These are phyloP conservation scores for Epizoanthus illoricatus DNA, from an alignment of 92 coral and sea anemone genomes.

Conservation along the genomic window DNA sequence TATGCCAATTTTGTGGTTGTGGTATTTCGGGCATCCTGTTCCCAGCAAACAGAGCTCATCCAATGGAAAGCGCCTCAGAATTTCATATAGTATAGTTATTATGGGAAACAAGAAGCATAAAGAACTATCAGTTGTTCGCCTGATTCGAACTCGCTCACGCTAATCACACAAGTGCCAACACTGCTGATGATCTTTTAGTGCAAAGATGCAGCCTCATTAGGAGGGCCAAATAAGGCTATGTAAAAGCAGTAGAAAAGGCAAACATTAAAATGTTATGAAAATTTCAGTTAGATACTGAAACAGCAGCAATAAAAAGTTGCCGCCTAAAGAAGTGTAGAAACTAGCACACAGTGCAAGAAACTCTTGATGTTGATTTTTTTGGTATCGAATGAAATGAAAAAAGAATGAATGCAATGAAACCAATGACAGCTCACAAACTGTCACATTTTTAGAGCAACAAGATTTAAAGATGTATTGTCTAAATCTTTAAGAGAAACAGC, in stretches of 20 bases:
- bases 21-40: too few relatives aligned
- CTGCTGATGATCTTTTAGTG: background rate
- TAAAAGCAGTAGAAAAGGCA: background rate
- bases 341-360: background rate
- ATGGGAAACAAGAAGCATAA: too few relatives aligned
- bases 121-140: too few relatives aligned
- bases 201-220: constrained; percentile 2
- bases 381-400: background rate
- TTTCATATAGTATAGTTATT: too few relatives aligned
- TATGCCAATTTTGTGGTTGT: too few relatives aligned
- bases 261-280: background rate
- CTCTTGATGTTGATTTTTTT: background rate
- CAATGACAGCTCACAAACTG: background rate
- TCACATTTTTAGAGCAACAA: background rate
- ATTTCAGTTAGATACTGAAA: background rate
- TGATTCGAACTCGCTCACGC: too few relatives aligned
- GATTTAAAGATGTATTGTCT: background rate
- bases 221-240: background rate
- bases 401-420: background rate
- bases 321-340: background rate
- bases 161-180: background rate
- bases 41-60: too few relatives aligned
- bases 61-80: too few relatives aligned
- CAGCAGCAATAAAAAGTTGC: background rate
- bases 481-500: background rate